These are phyloP conservation scores for Enteromius fasciolatus DNA, from an alignment of 2,797 vertebrate species.

Conservation along the genomic window DNA sequence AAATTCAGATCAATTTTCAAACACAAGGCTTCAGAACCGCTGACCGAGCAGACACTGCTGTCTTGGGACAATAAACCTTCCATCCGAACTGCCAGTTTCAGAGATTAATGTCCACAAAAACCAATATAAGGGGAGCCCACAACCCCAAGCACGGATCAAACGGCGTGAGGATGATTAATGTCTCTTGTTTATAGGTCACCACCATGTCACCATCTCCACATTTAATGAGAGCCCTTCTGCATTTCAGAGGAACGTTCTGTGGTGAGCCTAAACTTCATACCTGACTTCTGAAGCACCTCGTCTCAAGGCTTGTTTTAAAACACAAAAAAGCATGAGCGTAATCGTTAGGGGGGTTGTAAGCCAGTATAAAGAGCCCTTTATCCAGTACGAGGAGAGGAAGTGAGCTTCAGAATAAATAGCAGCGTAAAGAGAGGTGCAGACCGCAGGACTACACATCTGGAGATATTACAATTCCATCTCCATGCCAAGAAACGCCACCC, in stretches of 20 bases:
- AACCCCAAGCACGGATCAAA: not conserved
- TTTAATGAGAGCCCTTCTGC: slow-evolving; percentile 7
- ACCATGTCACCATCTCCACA: slow-evolving; percentile 5
- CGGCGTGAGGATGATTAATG: not conserved
- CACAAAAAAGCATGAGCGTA: slow-evolving; percentile 16
- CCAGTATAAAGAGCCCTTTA: slow-evolving; percentile 64
- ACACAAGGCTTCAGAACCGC: not conserved
- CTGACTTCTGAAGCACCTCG: not conserved
- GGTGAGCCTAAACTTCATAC: not conserved
- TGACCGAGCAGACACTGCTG: not conserved
- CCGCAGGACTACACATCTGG: slow-evolving; percentile 81
- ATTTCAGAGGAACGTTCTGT: slow-evolving; percentile 3
- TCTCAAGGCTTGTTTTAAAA: slow-evolving; percentile 20
- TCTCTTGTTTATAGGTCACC: not conserved
- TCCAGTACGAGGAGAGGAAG: slow-evolving; percentile 54
- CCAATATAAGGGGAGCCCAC: not conserved
- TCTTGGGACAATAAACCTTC: slow-evolving; percentile 4
- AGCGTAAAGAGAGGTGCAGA: slow-evolving; percentile 58
- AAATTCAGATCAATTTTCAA: slow-evolving; percentile 9
- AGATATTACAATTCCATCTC: slow-evolving; percentile 73
- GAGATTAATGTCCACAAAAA: slow-evolving; percentile 28
- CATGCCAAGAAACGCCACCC: slow-evolving; percentile 70
- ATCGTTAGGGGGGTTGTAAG: not conserved
- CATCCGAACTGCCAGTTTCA: slow-evolving; percentile 6
- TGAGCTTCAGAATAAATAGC: slow-evolving; percentile 58